phyloP scores from a whole-genome alignment of 53 echinoderm and acorn worm genomes.

The Patiria pectinifera region DNA sequence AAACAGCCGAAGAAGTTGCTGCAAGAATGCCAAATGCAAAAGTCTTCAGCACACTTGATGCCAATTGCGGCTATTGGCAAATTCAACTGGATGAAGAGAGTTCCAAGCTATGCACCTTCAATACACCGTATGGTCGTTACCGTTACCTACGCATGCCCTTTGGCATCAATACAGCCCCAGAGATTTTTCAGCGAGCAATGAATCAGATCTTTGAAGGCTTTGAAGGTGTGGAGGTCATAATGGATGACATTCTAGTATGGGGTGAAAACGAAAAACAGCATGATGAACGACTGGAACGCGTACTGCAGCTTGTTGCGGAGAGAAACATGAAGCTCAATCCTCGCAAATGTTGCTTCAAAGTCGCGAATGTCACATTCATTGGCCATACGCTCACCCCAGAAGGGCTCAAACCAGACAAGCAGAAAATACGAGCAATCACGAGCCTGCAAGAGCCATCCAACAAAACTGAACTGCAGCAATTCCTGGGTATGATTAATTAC shows the following conservation, averaged over 20 bases:
- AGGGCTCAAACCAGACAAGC: background rate
- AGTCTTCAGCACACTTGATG: conserved; percentile 62
- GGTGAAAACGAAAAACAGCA: no score
- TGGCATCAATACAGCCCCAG: no score
- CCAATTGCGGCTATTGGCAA: conserved; percentile 71
- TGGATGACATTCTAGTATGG: no score
- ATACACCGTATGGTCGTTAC: conserved; percentile 62
- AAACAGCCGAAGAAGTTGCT: conserved; percentile 69
- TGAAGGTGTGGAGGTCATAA: no score
- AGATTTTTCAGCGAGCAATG: no score
- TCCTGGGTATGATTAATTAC: no score
- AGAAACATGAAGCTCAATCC: no score
- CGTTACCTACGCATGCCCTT: no score
- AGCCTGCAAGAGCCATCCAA: conserved; percentile 8
- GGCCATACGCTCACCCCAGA: background rate
- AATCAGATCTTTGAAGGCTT: no score
- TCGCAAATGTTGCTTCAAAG: background rate
- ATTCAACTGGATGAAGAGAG: conserved; percentile 56
- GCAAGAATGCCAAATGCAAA: conserved; percentile 40
- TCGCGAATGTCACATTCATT: background rate
- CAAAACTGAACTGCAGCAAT: conserved; percentile 24
- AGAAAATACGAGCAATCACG: background rate
- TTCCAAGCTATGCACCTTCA: conserved; percentile 51
- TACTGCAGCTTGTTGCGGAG: no score
- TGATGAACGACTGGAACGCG: no score